These are phyloP conservation scores for Rhincodon typus DNA, from an alignment of 2,797 vertebrate genomes.

Conservation along the genomic window DNA sequence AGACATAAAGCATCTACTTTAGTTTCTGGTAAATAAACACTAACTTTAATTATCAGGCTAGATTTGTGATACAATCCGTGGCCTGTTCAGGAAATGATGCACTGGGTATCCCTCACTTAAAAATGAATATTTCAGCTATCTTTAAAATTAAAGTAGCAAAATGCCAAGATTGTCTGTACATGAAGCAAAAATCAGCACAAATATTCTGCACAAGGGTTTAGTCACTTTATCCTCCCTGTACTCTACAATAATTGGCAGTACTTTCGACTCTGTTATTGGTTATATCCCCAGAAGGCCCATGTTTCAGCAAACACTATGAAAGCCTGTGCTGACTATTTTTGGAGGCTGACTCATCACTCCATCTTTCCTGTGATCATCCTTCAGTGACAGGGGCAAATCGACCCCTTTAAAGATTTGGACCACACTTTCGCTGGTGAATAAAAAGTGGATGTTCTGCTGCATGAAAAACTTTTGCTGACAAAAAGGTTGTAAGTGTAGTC, in stretches of 20 bases:
- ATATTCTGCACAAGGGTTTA: background rate
- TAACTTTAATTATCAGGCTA: background rate
- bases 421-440: background rate
- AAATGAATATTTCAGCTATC: background rate
- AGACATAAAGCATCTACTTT: background rate
- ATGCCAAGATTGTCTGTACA: too few relatives aligned
- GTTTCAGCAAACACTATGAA: conserved; percentile 17
- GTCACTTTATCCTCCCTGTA: too few relatives aligned
- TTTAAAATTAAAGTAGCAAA: background rate
- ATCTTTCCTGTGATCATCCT: conserved; percentile 28
- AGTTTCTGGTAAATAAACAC: background rate
- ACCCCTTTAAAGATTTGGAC: conserved; percentile 7
- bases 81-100: background rate
- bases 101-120: background rate
- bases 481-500: background rate
- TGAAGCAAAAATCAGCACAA: background rate
- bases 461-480: background rate
- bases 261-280: background rate
- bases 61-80: background rate
- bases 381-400: conserved; percentile 21
- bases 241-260: background rate
- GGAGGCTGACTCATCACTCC: conserved; percentile 20
- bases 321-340: background rate
- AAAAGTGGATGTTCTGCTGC: background rate
- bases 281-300: background rate